Percentiles rank a stretch among this genome's conserved stretches.
Conservation (phyloP, 1,140 invertebrate species). For the Cydia amplana region DNA sequence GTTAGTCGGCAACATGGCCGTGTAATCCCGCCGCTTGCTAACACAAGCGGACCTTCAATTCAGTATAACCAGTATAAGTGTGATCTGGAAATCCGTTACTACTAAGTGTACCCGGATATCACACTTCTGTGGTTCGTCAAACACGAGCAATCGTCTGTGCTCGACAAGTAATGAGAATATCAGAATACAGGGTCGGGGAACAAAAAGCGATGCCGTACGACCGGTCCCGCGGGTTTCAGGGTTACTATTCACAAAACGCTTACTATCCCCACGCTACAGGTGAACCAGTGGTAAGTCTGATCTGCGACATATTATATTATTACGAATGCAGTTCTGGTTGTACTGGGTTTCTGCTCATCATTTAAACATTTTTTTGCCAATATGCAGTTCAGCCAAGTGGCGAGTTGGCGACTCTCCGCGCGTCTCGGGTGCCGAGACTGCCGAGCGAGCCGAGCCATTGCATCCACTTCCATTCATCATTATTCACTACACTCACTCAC, state of each 20-base stretch:
- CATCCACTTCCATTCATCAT: constrained; percentile 27
- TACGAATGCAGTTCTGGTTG: background rate
- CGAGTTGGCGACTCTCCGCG: background rate
- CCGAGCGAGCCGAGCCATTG: background rate
- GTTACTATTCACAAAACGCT: background rate
- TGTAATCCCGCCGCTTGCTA: background rate
- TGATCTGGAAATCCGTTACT: background rate
- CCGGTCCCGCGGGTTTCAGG: constrained; percentile 63
- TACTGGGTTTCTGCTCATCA: background rate
- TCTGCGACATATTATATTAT: background rate
- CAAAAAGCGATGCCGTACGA: constrained; percentile 56
- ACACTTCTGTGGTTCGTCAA: background rate
- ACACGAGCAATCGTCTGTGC: background rate
- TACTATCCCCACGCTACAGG: background rate
- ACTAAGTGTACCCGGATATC: background rate
- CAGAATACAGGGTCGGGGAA: constrained; percentile 35
- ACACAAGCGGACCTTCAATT: background rate
- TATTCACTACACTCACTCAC: constrained; percentile 18
- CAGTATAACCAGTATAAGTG: background rate
- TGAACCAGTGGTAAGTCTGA: background rate
- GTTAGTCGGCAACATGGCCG: constrained; percentile 35
- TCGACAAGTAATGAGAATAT: background rate
- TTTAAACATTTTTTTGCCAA: background rate
- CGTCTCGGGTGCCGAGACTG: background rate
- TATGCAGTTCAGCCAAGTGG: constrained; percentile 5